Base-by-base conservation (phyloP, 2,888 invertebrate genomes). In the Chymomyza fuscimana region DNA sequence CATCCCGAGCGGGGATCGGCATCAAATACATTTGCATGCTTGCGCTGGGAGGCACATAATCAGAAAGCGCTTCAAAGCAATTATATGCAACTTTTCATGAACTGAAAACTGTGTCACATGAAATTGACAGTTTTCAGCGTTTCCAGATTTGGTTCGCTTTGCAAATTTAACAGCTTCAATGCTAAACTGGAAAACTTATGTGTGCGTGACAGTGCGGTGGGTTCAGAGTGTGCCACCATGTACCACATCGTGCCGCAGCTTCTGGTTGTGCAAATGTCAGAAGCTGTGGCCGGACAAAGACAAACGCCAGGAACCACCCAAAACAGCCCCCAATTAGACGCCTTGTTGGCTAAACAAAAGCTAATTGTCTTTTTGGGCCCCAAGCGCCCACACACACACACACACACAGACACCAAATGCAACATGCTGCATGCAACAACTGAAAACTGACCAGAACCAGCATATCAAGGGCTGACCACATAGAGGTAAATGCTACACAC, bases 271-370 rank as follows among this genome's bases (percentile, higher is more conserved):
- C 12, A 46, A 12, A 46, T 46, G 40, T 46, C 36, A 56, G 40
- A 6, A 1, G 22, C n/a, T 22, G 9, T 56, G 54, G 52, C 64
- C 52, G 64, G 52, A 52, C 32, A 32, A 61, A 58, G 62, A 66
- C 73, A 73, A 73, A 66, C 61, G 12, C 19, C 10, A 7, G 40
- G 16, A 36, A 32, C 19, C 70, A 58, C 72, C 72, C 10, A 12
- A 5, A 10, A 12, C 10, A 4, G 40, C 59, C 12, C 58, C 16
- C 32, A 59, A 63, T 22, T 63, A 62, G 40, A 46, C 29, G 36
- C 32, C 54, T 46, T 40, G 36, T 32, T 65, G 29, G 56, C 16
- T 63, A 29, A 59, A 65, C 65, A 65, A 65, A 65, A 65, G 65
- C 65, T 58, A 65, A 65, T 65, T 65, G 65, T 58, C 36, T 56